A percentile compares a stretch with the other conserved stretches of the same genome.
These are phyloP conservation scores for zebrafish (Danio rerio) DNA, from an alignment of 2,113 vertebrate species.

Conservation along the genomic window DNA sequence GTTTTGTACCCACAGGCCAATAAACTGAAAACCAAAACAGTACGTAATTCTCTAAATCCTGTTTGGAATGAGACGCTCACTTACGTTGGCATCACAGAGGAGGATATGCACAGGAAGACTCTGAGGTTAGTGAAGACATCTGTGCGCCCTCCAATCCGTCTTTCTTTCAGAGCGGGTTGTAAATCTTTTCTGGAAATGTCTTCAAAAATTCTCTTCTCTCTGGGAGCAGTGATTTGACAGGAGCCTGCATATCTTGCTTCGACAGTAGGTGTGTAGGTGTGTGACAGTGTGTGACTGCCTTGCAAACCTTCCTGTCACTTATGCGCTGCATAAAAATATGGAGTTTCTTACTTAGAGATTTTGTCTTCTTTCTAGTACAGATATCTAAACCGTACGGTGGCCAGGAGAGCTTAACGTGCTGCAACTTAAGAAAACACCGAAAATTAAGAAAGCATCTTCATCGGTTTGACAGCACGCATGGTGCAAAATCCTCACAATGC, in stretches of 20 bases:
- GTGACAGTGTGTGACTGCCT: not conserved
- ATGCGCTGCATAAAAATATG: not conserved
- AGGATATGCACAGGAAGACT: slow-evolving; percentile 87
- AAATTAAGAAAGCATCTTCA: too few relatives aligned
- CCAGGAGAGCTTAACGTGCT: too few relatives aligned
- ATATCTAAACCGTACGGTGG: too few relatives aligned
- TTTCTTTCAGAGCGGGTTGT: slow-evolving; percentile 13
- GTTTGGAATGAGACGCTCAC: slow-evolving; percentile 87
- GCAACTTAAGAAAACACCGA: too few relatives aligned
- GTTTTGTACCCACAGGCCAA: slow-evolving; percentile 77
- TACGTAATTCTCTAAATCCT: slow-evolving; percentile 85
- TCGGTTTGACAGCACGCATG: too few relatives aligned
- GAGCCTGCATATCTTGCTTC: slow-evolving; percentile 5
- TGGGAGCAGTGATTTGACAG: slow-evolving; percentile 16
- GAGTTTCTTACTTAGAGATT: too few relatives aligned
- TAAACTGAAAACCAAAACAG: slow-evolving; percentile 87
- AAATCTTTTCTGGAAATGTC: slow-evolving; percentile 30
- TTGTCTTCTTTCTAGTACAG: too few relatives aligned
- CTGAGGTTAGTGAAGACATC: slow-evolving; percentile 76
- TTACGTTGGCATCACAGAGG: slow-evolving; percentile 84
- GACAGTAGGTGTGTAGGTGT: slow-evolving; percentile 20
- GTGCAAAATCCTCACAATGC: too few relatives aligned
- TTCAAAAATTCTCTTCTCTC: not conserved
- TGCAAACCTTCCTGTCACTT: slow-evolving; percentile 14
- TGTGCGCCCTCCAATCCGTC: slow-evolving; percentile 19